phyloP scores from a whole-genome alignment of 1,140 invertebrate species.

The Camponotus pennsylvanicus region DNA sequence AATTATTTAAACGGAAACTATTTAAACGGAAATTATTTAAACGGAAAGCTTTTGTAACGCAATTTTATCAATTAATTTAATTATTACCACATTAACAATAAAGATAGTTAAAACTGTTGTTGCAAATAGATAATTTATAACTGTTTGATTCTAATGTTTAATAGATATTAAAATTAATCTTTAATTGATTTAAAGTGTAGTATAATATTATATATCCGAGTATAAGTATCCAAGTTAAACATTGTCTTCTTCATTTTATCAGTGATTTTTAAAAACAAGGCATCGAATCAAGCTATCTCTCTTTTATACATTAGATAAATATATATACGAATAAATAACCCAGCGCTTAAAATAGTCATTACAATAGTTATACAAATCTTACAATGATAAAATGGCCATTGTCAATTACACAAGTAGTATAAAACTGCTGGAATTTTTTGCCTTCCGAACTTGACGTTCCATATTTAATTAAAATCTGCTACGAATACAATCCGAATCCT shows the following conservation, averaged over 20 bases:
- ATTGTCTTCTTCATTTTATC: not conserved
- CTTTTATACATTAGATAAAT: not conserved
- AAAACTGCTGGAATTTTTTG: not conserved
- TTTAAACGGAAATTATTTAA: slow-evolving; percentile 9
- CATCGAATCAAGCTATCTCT: not conserved
- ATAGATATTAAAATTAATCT: not conserved
- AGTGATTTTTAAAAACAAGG: not conserved
- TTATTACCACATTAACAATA: not conserved
- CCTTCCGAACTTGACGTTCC: not conserved
- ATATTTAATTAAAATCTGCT: not conserved
- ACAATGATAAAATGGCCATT: not conserved
- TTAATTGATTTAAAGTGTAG: not conserved
- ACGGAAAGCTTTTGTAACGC: not conserved
- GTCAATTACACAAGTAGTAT: not conserved
- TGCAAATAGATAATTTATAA: not conserved
- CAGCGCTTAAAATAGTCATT: not conserved
- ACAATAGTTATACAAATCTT: not conserved
- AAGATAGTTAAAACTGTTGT: slow-evolving; percentile 20
- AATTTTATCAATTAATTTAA: not conserved
- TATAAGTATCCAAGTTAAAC: too few species aligned
- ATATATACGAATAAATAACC: slow-evolving; percentile 3
- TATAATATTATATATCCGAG: not conserved
- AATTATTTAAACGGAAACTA: slow-evolving; percentile 13
- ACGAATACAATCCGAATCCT: not conserved
- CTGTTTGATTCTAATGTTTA: slow-evolving; percentile 20